These are phyloP conservation scores for Verasper variegatus DNA, from an alignment of 2,113 vertebrate species.

Conservation along the genomic window DNA sequence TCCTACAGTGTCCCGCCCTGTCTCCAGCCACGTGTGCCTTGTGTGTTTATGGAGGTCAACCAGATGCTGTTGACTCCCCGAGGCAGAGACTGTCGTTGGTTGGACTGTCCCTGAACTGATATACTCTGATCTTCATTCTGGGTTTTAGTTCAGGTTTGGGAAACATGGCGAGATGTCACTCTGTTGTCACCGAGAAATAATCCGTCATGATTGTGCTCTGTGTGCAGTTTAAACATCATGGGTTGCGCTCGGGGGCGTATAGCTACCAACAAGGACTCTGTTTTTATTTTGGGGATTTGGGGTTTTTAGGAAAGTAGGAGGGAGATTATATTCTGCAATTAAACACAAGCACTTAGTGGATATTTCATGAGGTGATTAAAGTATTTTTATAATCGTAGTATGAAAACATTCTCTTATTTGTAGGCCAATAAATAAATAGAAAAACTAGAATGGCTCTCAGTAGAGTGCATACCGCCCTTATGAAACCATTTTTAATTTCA, in stretches of 20 bases:
- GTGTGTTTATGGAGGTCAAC: conserved; percentile 72
- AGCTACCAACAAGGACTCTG: not conserved
- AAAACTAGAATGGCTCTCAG: not conserved
- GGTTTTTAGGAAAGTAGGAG: conserved; percentile 1
- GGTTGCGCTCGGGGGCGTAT: not conserved
- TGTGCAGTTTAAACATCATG: not conserved
- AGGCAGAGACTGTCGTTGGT: conserved; percentile 31
- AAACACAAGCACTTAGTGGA: not conserved
- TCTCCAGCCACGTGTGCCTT: conserved; percentile 90
- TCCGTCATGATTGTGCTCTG: not conserved
- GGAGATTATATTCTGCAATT: not conserved
- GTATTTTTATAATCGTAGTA: not conserved
- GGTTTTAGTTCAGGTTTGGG: conserved; percentile 15
- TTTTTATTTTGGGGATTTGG: conserved; percentile 1
- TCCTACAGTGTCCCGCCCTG: conserved; percentile 99
- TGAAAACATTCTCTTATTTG: not conserved
- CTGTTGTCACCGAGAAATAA: not conserved
- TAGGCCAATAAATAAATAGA: not conserved
- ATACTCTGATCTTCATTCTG: conserved; percentile 17
- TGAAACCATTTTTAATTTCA: not conserved
- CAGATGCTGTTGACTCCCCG: conserved; percentile 45
- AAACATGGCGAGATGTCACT: conserved; percentile 15
- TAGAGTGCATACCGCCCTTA: not conserved
- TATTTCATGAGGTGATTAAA: conserved; percentile 22
- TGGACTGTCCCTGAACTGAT: conserved; percentile 41